Evolutionary conservation across 2,113 vertebrate species (phyloP).

Genomic region (Ictidomys tridecemlineatus): DNA sequence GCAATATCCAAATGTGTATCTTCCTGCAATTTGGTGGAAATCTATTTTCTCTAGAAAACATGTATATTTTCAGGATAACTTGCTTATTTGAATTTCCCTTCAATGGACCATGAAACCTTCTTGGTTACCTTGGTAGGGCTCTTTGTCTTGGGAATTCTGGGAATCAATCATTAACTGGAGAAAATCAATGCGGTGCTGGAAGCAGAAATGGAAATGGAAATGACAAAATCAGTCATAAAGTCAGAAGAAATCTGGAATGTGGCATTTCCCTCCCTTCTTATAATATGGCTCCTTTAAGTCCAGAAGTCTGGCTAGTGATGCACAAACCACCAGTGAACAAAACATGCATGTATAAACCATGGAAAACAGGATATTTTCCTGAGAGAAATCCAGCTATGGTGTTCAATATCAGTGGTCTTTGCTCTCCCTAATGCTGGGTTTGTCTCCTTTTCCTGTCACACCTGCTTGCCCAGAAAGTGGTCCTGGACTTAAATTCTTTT

Average conservation of each 20-base stretch:
- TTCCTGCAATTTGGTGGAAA: background rate
- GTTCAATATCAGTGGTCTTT: too few relatives aligned
- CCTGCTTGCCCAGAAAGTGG: background rate
- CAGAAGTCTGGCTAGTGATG: too few relatives aligned
- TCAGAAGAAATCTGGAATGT: too few relatives aligned
- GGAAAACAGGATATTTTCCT: too few relatives aligned
- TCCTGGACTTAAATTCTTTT: background rate
- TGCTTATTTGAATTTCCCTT: rapidly evolving
- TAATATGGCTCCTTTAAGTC: too few relatives aligned
- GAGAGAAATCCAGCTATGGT: too few relatives aligned
- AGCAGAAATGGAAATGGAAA: conserved; percentile 23
- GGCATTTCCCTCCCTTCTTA: too few relatives aligned
- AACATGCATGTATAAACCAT: too few relatives aligned
- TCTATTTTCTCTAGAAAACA: background rate
- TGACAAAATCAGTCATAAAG: background rate
- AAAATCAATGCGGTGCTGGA: conserved; percentile 90
- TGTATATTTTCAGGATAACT: background rate
- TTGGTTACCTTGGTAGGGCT: conserved; percentile 81
- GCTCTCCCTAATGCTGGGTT: background rate
- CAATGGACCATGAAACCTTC: too few relatives aligned
- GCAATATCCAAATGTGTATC: background rate
- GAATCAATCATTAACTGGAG: conserved; percentile 93
- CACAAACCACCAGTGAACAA: too few relatives aligned
- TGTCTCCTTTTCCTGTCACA: background rate
- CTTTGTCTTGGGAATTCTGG: conserved; percentile 80